Base-by-base conservation (phyloP, 2,888 invertebrate species). In the Caenorhabditis virilis region DNA sequence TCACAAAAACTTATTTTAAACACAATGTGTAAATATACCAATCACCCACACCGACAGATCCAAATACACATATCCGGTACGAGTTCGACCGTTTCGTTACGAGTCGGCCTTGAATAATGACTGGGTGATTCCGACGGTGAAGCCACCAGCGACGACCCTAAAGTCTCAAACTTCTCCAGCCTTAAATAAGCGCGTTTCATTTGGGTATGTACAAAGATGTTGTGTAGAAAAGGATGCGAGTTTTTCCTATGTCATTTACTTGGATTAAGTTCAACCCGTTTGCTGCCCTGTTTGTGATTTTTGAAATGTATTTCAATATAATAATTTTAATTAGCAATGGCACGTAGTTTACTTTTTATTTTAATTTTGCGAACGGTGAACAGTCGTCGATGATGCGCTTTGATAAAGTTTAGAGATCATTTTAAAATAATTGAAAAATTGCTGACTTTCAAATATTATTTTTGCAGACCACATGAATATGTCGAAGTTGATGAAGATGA, bases 401-500 rank as follows among this genome's bases (percentile, higher is more conserved):
- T n/a, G n/a, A n/a, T n/a, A n/a, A n/a, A n/a, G n/a, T n/a, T n/a
- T n/a, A n/a, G n/a, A 42, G 23, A n/a, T 33, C 1, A 4, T 46
- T 43, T 45, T 35, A 22, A 57, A n/a, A n/a, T n/a, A n/a, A n/a
- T n/a, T n/a, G n/a, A n/a, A n/a, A n/a, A n/a, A n/a, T n/a, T n/a
- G n/a, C n/a, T n/a, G n/a, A n/a, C n/a, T n/a, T n/a, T n/a, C n/a
- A n/a, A 30, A 30, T 30, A 13, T 30, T 30, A 9, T 30, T 30
- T 13, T 68, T 77, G 43, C 71, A 79, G 79, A 38, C 77, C 80
- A 23, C 64, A 64, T 38, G 80, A 80, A 57, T 81, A 81, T 54
- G 62, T 76, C 18, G 79, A 82, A 61, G 80, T 82, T 33, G 78
- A 77, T 41, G 80, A 80, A 50, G 79, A 80, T 35, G 82, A 82